Evolutionary conservation across 1,140 invertebrate species (phyloP).

Genomic region (Ceratosolen solmsi): DNA sequence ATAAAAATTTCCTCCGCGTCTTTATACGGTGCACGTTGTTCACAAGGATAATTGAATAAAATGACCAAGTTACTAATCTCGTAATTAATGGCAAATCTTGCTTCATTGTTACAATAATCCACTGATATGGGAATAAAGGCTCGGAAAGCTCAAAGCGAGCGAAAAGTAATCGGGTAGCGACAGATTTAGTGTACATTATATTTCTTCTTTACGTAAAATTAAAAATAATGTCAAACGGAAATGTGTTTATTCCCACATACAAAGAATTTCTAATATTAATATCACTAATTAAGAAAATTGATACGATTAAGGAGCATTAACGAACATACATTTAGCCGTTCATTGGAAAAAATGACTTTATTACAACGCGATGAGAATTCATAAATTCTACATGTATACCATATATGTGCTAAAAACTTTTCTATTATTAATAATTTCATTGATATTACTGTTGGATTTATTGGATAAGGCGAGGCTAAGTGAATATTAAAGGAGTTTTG

Average conservation of each 20-base stretch:
- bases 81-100: slow-evolving; percentile 26
- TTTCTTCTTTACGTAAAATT: slow-evolving; percentile 1
- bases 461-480: too few species aligned
- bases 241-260: not conserved
- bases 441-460: too few species aligned
- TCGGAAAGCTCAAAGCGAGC: not conserved
- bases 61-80: slow-evolving; percentile 24
- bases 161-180: slow-evolving; percentile 31
- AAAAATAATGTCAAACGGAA: not conserved
- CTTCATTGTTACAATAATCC: slow-evolving; percentile 35
- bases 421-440: too few species aligned
- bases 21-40: not conserved
- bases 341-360: too few species aligned
- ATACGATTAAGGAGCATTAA: too few species aligned
- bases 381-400: too few species aligned
- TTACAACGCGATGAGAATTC: too few species aligned
- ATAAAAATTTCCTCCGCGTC: not conserved
- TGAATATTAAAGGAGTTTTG: too few species aligned
- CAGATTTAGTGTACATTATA: not conserved
- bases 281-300: too few species aligned
- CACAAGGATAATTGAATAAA: slow-evolving; percentile 36
- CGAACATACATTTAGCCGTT: too few species aligned
- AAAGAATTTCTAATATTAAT: too few species aligned
- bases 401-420: too few species aligned
- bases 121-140: slow-evolving; percentile 4